Conservation (phyloP, 2,888 invertebrate species). For the Zele albiditarsus region DNA sequence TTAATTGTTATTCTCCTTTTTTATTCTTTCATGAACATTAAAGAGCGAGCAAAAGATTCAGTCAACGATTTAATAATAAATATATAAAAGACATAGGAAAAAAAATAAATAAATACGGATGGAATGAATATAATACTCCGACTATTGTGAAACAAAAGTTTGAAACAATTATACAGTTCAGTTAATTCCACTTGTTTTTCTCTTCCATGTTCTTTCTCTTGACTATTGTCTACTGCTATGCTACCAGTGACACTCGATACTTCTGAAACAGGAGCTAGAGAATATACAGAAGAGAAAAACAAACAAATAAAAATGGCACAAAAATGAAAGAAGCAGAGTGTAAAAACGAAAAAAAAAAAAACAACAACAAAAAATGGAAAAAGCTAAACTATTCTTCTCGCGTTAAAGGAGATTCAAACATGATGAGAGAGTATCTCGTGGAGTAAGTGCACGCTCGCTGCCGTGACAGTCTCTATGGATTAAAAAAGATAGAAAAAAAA, state of each 20-base stretch:
- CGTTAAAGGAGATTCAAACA: constrained; percentile 34
- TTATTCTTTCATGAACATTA: no score
- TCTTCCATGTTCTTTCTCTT: not conserved
- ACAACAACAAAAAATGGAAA: not conserved
- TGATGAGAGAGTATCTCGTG: constrained; percentile 30
- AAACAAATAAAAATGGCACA: not conserved
- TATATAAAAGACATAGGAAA: no score
- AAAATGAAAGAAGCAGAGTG: not conserved
- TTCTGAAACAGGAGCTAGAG: not conserved
- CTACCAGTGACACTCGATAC: constrained; percentile 27
- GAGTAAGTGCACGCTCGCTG: constrained; percentile 9
- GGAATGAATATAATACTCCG: no score
- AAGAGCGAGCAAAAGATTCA: no score
- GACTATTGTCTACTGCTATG: not conserved
- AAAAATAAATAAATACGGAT: no score
- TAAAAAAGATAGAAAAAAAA: not conserved
- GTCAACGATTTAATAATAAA: no score
- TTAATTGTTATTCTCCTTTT: no score
- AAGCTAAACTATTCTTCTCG: constrained; percentile 26
- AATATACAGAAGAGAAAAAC: not conserved
- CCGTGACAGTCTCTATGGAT: not conserved
- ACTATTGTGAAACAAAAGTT: no score
- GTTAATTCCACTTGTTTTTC: not conserved
- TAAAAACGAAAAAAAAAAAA: not conserved
- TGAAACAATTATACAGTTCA: not conserved